A percentile compares a stretch with the other conserved stretches of the same genome.
Evolutionary conservation across 2,888 invertebrate species (phyloP).

Genomic region (Brachylomia viminalis): DNA sequence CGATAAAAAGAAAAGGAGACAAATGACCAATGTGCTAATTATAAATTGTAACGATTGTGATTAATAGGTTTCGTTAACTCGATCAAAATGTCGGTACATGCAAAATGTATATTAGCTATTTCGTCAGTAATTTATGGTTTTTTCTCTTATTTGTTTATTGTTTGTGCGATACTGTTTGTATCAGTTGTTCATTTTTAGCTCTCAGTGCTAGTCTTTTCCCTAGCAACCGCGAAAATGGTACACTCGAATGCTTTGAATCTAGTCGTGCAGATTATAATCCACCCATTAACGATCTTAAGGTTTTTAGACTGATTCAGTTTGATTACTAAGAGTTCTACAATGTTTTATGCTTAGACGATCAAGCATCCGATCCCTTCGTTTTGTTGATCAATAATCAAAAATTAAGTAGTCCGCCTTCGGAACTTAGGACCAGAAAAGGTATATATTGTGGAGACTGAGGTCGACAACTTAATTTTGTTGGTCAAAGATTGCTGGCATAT

Average conservation of each 20-base stretch:
- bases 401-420: too few species aligned
- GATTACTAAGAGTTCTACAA: neutral
- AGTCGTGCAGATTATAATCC: constrained; percentile 2
- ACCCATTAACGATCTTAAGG: neutral
- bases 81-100: neutral
- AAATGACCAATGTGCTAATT: constrained; percentile 35
- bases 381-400: neutral
- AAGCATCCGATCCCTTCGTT: neutral
- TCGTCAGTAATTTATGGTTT: constrained; percentile 10
- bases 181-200: neutral
- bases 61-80: constrained; percentile 13
- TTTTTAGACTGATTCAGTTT: neutral
- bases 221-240: neutral
- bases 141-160: too few species aligned
- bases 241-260: neutral
- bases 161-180: too few species aligned
- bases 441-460: neutral
- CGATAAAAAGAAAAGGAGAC: constrained; percentile 28
- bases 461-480: neutral
- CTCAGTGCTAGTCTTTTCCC: neutral
- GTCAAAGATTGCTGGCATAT: neutral
- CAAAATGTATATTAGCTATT: constrained; percentile 3
- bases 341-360: neutral
- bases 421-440: neutral
- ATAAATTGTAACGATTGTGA: constrained; percentile 36